Percentiles rank a stretch among this genome's conserved stretches.
phyloP scores from a whole-genome alignment of 2,888 invertebrate species.

The Argyra leucocephala region DNA sequence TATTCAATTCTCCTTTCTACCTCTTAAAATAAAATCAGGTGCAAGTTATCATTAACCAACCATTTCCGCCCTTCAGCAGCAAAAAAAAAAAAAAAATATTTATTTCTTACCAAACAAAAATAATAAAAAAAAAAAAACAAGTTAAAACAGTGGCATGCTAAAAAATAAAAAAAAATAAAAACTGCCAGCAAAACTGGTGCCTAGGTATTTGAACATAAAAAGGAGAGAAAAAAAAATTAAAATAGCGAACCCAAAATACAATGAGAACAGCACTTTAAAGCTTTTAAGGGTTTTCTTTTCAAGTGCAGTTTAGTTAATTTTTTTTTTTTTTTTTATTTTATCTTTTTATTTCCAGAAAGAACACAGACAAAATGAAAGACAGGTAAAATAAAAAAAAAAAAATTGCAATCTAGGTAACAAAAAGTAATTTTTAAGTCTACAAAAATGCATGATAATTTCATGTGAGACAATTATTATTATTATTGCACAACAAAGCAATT shows the following conservation, averaged over 20 bases:
- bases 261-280: not conserved
- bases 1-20: not conserved
- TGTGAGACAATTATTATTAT: slow-evolving; percentile 1
- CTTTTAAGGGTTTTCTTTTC: not conserved
- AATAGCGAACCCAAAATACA: too few species aligned
- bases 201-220: not conserved
- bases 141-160: too few species aligned
- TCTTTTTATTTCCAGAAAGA: not conserved
- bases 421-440: not conserved
- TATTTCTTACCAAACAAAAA: too few species aligned
- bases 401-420: not conserved
- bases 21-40: not conserved
- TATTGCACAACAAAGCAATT: slow-evolving; percentile 1
- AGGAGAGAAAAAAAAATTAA: not conserved
- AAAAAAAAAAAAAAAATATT: too few species aligned
- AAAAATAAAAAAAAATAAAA: too few species aligned
- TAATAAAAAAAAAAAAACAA: too few species aligned
- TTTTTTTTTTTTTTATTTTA: not conserved
- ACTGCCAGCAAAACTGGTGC: too few species aligned
- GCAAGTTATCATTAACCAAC: not conserved
- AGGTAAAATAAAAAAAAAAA: not conserved
- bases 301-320: not conserved
- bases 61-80: not conserved
- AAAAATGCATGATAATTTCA: not conserved
- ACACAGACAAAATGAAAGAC: not conserved